Evolutionary conservation across 1,140 invertebrate species (phyloP).

Genomic region (Drosophila yakuba): DNA sequence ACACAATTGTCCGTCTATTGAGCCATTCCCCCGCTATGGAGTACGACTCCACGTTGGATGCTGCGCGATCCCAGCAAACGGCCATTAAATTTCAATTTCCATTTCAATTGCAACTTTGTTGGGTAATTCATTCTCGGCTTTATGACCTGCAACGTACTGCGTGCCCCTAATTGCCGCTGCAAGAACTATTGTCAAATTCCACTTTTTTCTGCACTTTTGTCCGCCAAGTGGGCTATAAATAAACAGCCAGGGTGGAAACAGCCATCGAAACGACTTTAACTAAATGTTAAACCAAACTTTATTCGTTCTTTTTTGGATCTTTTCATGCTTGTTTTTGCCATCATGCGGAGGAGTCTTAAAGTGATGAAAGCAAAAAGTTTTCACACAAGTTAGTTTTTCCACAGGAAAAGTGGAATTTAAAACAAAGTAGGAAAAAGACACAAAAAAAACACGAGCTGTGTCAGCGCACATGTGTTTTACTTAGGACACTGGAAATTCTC

Average conservation of each 20-base stretch:
- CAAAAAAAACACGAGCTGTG: constrained; percentile 17
- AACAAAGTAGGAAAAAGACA: constrained; percentile 15
- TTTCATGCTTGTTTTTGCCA: not conserved
- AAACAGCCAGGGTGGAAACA: constrained; percentile 36
- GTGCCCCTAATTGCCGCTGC: constrained; percentile 58
- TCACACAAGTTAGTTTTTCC: constrained; percentile 62
- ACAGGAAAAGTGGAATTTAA: constrained; percentile 13
- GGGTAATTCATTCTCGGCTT: constrained; percentile 49
- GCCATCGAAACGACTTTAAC: constrained; percentile 31
- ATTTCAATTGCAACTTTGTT: constrained; percentile 58
- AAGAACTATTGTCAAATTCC: constrained; percentile 56
- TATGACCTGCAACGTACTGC: constrained; percentile 53
- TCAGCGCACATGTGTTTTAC: not conserved
- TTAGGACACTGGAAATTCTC: constrained; percentile 22
- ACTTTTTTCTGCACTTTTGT: constrained; percentile 8
- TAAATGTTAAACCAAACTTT: constrained; percentile 38
- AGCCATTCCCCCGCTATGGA: constrained; percentile 13
- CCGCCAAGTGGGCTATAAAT: constrained; percentile 64
- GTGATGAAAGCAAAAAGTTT: constrained; percentile 71
- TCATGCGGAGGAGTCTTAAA: constrained; percentile 37
- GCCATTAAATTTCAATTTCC: constrained; percentile 48
- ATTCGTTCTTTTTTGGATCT: constrained; percentile 4
- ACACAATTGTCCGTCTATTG: constrained; percentile 31
- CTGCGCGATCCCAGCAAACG: not conserved
- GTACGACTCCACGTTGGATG: not conserved